Percentiles rank a stretch among this genome's conserved stretches.
Evolutionary conservation across 2,113 vertebrate genomes (phyloP).

Genomic region (human): GRCh38 chr19:56767501-56768000

Average conservation of each 20-base stretch:
- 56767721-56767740: not conserved
- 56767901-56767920: not conserved
- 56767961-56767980: not conserved
- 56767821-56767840: not conserved
- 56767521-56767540: not conserved
- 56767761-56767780: not conserved
- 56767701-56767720: not conserved
- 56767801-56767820: not conserved
- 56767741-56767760: not conserved
- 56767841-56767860: not conserved
- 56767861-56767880: not conserved
- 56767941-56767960: not conserved
- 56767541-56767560: not conserved
- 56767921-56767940: not conserved
- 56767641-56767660: not conserved
- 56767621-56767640: not conserved
- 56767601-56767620: not conserved
- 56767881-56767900: not conserved
- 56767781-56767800: not conserved
- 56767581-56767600: not conserved
- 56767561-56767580: not conserved
- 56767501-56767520: not conserved
- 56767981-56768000: not conserved
- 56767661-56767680: not conserved
- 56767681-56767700: not conserved